Percentiles rank a stretch among this genome's conserved stretches.
These are phyloP conservation scores for Drosophila cognata DNA, from an alignment of 2,888 invertebrate genomes.

Conservation along the genomic window DNA sequence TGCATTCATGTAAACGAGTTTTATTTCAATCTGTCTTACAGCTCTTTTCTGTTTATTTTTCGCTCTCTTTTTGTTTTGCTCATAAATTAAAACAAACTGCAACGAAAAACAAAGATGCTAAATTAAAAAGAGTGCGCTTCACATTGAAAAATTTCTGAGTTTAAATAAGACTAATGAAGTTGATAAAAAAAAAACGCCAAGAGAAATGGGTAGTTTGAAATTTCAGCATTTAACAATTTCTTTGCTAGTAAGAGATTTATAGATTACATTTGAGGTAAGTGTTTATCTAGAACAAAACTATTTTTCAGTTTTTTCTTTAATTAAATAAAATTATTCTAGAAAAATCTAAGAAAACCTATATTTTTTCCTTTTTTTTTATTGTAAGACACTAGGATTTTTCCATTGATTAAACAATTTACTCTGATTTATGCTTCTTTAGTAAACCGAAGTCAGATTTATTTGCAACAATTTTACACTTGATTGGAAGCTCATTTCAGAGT, in stretches of 20 bases:
- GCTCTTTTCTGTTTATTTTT: neutral
- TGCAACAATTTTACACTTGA: conserved; percentile 24
- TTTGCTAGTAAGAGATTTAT: neutral
- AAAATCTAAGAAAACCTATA: neutral
- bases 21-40: conserved; percentile 22
- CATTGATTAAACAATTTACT: neutral
- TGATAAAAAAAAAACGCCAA: neutral
- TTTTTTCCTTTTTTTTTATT: neutral
- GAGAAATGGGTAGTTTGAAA: neutral
- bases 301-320: too few relatives aligned
- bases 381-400: neutral
- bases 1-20: conserved; percentile 45
- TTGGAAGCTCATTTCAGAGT: conserved; percentile 27
- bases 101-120: neutral
- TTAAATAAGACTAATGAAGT: neutral
- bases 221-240: neutral
- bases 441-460: neutral
- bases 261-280: neutral
- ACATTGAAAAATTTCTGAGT: neutral
- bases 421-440: neutral
- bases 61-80: conserved; percentile 15
- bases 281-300: neutral
- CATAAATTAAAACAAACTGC: conserved; percentile 52
- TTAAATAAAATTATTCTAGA: too few relatives aligned
- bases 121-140: neutral